Conservation (phyloP, 2,888 invertebrate species). For the Gymnoscelis rufifasciata region DNA sequence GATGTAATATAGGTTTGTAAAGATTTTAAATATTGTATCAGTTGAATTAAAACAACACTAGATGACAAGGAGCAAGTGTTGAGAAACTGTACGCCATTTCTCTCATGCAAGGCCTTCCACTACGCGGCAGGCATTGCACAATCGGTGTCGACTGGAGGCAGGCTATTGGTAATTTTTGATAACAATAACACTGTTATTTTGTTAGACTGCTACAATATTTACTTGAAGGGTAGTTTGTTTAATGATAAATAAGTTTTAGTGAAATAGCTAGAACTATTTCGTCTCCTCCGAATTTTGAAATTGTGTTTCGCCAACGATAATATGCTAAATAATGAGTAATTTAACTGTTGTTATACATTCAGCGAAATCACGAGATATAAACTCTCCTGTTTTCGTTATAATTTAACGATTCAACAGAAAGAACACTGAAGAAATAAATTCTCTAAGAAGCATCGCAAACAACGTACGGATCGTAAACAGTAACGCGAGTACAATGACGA, state of each 20-base stretch:
- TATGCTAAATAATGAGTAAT: too few relatives aligned
- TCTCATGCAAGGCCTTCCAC: slow-evolving; percentile 68
- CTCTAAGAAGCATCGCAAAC: slow-evolving; percentile 40
- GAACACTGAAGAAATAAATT: slow-evolving; percentile 12
- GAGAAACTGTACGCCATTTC: slow-evolving; percentile 67
- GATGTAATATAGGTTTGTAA: too few relatives aligned
- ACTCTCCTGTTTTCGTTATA: not conserved
- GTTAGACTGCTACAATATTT: not conserved
- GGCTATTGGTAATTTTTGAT: slow-evolving; percentile 42
- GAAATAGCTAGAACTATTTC: too few relatives aligned
- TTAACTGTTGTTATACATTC: too few relatives aligned
- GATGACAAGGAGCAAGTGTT: slow-evolving; percentile 60
- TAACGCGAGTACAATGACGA: slow-evolving; percentile 50
- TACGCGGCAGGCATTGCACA: slow-evolving; percentile 47
- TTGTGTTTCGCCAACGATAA: too few relatives aligned
- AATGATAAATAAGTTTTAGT: too few relatives aligned
- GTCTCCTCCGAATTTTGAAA: too few relatives aligned
- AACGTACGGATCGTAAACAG: slow-evolving; percentile 51
- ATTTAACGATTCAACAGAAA: slow-evolving; percentile 7
- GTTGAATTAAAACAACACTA: too few relatives aligned
- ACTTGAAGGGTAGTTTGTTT: not conserved
- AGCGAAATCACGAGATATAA: not conserved
- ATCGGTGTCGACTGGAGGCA: slow-evolving; percentile 31
- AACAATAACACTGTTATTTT: slow-evolving; percentile 19
- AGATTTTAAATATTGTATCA: too few relatives aligned